Conservation (phyloP, 2,113 vertebrate genomes). For the Psephotus haematonotus region DNA sequence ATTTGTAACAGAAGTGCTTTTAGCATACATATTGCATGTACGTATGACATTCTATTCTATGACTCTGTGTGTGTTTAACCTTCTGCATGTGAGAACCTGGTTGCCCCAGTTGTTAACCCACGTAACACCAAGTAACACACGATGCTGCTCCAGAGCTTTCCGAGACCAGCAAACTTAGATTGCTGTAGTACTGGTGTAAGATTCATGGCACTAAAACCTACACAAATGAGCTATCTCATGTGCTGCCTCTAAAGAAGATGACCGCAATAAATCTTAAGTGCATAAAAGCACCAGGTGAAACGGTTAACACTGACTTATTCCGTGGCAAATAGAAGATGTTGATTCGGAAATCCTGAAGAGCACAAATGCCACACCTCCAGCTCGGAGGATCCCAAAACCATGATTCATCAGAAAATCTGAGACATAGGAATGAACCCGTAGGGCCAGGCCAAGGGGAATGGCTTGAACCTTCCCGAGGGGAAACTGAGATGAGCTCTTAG, state of each 20-base stretch:
- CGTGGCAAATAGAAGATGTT: neutral
- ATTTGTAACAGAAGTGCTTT: neutral
- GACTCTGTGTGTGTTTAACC: neutral
- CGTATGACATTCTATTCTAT: too few species aligned
- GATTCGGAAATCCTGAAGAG: neutral
- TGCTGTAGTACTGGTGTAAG: neutral
- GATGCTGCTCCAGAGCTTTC: neutral
- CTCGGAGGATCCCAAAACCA: neutral
- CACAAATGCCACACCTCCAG: neutral
- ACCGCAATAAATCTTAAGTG: neutral
- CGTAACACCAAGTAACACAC: neutral
- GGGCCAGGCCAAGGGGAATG: neutral
- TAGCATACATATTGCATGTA: neutral
- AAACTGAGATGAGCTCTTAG: neutral
- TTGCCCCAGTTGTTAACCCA: accelerated
- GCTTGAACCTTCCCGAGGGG: neutral
- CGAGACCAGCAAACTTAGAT: neutral
- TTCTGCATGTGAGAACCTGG: neutral
- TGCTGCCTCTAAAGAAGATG: neutral
- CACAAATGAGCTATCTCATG: neutral
- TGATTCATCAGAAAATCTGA: neutral
- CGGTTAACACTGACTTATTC: neutral
- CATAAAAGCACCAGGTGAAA: neutral
- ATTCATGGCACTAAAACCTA: neutral
- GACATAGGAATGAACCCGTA: neutral